Conservation (phyloP, 2,888 invertebrate species). For the Sceliomorpha sp. region DNA sequence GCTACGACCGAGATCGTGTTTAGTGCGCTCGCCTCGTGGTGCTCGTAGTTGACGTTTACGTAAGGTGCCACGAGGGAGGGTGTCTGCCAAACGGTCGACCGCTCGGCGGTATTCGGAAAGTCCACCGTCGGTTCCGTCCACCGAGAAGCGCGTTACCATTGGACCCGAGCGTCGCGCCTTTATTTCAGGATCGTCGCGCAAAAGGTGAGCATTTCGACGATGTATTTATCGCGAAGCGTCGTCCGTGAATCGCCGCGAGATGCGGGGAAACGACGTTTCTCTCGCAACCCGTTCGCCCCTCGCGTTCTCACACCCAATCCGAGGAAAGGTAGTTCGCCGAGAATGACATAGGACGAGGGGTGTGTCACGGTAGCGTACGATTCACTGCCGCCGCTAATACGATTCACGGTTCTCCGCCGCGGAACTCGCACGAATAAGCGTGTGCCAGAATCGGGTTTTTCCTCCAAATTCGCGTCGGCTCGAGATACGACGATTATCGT, state of each 20-base stretch:
- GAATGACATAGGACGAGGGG: constrained; percentile 36
- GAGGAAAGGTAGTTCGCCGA: not conserved
- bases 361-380: constrained; percentile 24
- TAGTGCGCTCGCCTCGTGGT: constrained; percentile 52
- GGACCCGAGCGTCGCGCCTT: not conserved
- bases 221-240: not conserved
- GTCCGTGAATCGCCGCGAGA: too few relatives aligned
- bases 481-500: not conserved
- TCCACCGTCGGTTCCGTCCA: constrained; percentile 58
- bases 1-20: too few relatives aligned
- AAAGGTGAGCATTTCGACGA: not conserved
- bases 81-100: constrained; percentile 71
- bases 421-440: too few relatives aligned
- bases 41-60: constrained; percentile 40
- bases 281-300: too few relatives aligned
- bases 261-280: too few relatives aligned
- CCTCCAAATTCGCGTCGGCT: not conserved
- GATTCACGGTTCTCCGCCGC: constrained; percentile 3
- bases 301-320: not conserved
- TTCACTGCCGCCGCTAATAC: constrained; percentile 1
- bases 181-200: not conserved
- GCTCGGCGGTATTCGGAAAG: constrained; percentile 64
- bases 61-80: constrained; percentile 66
- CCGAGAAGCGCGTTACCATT: not conserved
- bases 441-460: constrained; percentile 3